Base-by-base conservation (phyloP, 2,113 vertebrate genomes). In the Platichthys stellatus region DNA sequence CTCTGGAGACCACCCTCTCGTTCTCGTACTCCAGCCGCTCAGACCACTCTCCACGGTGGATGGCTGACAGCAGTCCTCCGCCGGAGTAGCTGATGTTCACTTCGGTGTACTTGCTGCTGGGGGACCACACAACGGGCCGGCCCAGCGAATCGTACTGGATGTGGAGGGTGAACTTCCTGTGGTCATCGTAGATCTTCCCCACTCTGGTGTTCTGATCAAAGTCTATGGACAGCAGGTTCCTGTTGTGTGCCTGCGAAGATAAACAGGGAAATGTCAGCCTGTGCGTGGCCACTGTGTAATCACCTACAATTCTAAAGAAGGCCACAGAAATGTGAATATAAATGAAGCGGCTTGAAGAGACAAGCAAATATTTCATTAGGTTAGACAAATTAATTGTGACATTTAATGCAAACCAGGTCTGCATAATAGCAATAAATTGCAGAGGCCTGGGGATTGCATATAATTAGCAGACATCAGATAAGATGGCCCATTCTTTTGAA, bases 171-270 rank as follows among this genome's bases (percentile, higher is more conserved):
- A 99, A 99, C 89, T 99, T 99, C 54, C 98, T 95, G 86, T 99
- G 98, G 82, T 99, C 98, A 13, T 99, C 98, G 15, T 99, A 99
- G 84, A 99, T 99, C 91, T 99, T 99, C 47, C 98, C 98, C 1
- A 97, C 97, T 79, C 95, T 94, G 61, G 96, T 98, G 70, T 94
- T 92, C 49, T 97, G 98, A 90, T 98, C 97, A 0, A 98, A 99
- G 91, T 99, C 98, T 76, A 99, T 97, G 65, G 98, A 99, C 20
- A 99, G 95, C 74, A 99, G 95, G 82, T 99, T 99, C 93, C 98
- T 96, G 93, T 98, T 99, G 89, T 99, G 97, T 64, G 97, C 96
- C 98, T 99, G 91, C 45, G 51, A 78, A 18, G 15, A 63, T 61
- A 67, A 72, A 20, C 26, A 77, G 31, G 5, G 57, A 60, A 75